These are phyloP conservation scores for Podabrus alpinus DNA, from an alignment of 2,888 invertebrate genomes.

Conservation along the genomic window DNA sequence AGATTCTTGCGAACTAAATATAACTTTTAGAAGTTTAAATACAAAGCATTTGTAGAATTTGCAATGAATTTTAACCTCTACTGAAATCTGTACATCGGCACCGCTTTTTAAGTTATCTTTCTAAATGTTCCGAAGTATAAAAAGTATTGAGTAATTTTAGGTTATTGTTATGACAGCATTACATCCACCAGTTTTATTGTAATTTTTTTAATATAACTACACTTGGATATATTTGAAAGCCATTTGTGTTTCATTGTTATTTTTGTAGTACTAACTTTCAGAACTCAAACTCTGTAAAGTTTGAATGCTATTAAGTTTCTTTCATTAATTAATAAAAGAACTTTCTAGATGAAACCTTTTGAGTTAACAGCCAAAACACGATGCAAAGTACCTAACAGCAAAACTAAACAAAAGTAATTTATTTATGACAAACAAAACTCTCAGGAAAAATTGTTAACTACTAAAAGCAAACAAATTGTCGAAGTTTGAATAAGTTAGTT, in stretches of 20 bases:
- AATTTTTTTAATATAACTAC: neutral
- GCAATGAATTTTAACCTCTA: neutral
- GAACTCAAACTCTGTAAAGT: neutral
- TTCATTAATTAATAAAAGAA: neutral
- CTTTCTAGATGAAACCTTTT: neutral
- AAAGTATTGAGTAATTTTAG: neutral
- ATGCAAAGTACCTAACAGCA: too few relatives aligned
- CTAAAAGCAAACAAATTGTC: too few relatives aligned
- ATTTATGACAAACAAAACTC: too few relatives aligned
- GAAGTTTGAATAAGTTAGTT: too few relatives aligned
- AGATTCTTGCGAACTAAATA: neutral
- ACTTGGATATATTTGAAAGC: neutral
- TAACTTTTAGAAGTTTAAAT: neutral
- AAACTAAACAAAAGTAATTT: neutral
- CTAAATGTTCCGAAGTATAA: neutral
- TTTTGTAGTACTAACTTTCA: neutral
- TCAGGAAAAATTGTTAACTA: too few relatives aligned
- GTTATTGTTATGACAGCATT: neutral
- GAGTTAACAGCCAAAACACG: neutral
- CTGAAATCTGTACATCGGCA: neutral
- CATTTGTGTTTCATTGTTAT: neutral
- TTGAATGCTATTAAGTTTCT: neutral
- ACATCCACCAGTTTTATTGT: neutral
- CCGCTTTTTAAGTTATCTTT: neutral
- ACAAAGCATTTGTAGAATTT: neutral